Evolutionary conservation across 2,888 invertebrate species (phyloP), one percentile per base, ranked within the genome.

Genomic region (Conus canariensis): DNA sequence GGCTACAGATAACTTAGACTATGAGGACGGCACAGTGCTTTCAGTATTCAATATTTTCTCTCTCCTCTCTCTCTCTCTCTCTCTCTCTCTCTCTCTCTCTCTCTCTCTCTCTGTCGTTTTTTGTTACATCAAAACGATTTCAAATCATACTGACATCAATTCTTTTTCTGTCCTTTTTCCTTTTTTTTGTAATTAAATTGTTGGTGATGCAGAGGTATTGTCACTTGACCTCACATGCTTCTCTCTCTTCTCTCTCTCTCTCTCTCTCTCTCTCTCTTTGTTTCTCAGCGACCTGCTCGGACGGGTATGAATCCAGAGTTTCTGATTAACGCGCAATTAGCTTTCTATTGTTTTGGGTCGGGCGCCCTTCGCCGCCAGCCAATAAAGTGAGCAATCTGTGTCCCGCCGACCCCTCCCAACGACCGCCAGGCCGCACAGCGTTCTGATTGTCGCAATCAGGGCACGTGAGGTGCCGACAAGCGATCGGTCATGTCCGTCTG

Each of bases 401-500:
- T 80, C 80, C 80, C 14, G 14, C 7, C 80, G 45, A 80, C 80
- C 80, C 80, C 30, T 10, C 64, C 64, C 7, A 16, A 10, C 64
- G 16, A 14, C 12, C 64, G 60, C 30, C 7, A 22, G 7, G 85
- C 85, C 85, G n/a, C 85, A 85, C 25, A 59, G 10, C 85, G 85
- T 85, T 85, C 85, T n/a, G n/a, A 85, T 60, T 60, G 85, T 60
- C 60, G 85, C 85, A 85, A 85, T 85, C 85, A 85, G 59, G 85
- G 85, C 60, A 85, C 60, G 85, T 85, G 85, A 85, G 85, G 85
- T 60, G 60, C 60, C 85, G 60, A 85, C 85, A 85, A 85, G 85
- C 60, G 85, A 85, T 85, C 85, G 59, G 85, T 85, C 85, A 60
- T 85, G 59, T 60, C 85, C 60, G 85, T 85, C 85, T 85, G 25